phyloP scores from a whole-genome alignment of 2,797 vertebrate genomes.

The Pseudotriccus pelzelni region DNA sequence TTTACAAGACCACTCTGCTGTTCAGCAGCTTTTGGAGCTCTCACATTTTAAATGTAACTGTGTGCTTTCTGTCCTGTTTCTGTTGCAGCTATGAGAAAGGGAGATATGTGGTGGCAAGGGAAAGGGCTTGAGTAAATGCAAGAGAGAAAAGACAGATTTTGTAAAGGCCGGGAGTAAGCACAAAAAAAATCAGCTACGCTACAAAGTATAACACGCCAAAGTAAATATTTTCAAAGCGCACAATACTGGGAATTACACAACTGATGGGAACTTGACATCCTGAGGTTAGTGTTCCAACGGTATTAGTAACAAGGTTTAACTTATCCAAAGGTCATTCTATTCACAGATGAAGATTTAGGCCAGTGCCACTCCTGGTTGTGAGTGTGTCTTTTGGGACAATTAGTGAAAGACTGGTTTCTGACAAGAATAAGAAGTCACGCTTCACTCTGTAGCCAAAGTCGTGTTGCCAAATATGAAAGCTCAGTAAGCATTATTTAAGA shows the following conservation, averaged over 20 bases:
- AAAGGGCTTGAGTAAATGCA: conserved; percentile 9
- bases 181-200: background rate
- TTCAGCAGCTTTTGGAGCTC: background rate
- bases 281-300: conserved; percentile 17
- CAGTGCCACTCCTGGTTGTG: background rate
- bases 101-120: background rate
- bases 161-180: background rate
- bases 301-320: conserved; percentile 8
- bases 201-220: conserved; percentile 41
- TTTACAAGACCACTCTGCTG: background rate
- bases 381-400: background rate
- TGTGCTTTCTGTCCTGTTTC: conserved; percentile 9
- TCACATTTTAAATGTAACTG: background rate
- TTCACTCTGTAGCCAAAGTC: background rate
- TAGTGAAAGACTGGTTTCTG: background rate
- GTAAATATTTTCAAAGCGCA: conserved; percentile 41
- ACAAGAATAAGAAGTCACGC: background rate
- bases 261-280: conserved; percentile 43
- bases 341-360: background rate
- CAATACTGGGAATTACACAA: conserved; percentile 35
- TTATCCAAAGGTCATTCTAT: background rate
- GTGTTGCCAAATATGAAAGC: background rate
- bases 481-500: background rate
- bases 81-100: conserved; percentile 18
- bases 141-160: conserved; percentile 35